Conservation (phyloP, 1,140 invertebrate genomes). For the Thaumatotibia leucotreta region DNA sequence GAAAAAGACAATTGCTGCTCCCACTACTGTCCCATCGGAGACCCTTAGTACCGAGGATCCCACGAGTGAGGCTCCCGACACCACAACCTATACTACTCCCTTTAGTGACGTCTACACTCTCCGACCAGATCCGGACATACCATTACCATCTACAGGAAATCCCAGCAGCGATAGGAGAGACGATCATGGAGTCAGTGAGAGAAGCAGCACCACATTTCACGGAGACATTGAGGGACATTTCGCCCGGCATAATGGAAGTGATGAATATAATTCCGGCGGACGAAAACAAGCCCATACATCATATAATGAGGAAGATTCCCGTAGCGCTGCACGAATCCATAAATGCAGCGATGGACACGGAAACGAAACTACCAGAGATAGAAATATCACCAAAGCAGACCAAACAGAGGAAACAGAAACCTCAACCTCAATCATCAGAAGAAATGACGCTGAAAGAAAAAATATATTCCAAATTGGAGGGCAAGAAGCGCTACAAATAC, state of each 20-base stretch:
- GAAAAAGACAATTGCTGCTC: conserved; percentile 53
- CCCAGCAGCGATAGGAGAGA: conserved; percentile 62
- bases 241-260: conserved; percentile 63
- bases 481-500: conserved; percentile 52
- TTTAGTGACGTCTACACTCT: conserved; percentile 57
- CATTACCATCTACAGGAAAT: conserved; percentile 70
- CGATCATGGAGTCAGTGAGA: conserved; percentile 60
- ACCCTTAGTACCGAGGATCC: conserved; percentile 30
- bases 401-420: conserved; percentile 26
- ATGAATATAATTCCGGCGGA: conserved; percentile 57
- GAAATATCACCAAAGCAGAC: neutral
- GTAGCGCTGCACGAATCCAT: conserved; percentile 58
- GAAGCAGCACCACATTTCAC: conserved; percentile 65
- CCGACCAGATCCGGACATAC: conserved; percentile 65
- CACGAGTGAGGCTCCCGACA: conserved; percentile 48
- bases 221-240: conserved; percentile 59
- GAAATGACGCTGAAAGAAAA: conserved; percentile 49
- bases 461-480: conserved; percentile 52
- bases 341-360: conserved; percentile 50
- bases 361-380: conserved; percentile 30
- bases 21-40: conserved; percentile 45
- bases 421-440: conserved; percentile 36
- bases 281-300: conserved; percentile 45
- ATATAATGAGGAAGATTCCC: conserved; percentile 57
- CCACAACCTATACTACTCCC: conserved; percentile 57